Evolutionary conservation across 30 jellyfish, hydroid and myxozoan species (phyloP).

Genomic region (Calvadosia cruxmelitensis): DNA sequence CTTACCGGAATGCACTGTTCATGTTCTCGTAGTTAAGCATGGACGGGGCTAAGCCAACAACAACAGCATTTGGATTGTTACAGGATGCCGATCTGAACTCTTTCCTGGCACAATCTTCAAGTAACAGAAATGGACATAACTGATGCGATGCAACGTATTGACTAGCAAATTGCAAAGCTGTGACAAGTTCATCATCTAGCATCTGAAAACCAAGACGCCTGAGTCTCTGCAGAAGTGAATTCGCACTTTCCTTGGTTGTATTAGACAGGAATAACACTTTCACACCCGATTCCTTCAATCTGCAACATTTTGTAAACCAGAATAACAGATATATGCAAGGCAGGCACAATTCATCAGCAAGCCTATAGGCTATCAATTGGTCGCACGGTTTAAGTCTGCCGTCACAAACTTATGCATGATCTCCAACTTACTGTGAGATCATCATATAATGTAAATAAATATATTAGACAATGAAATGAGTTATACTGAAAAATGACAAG

Average conservation of each 20-base stretch:
- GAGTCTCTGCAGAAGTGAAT: conserved; percentile 7
- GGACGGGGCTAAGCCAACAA: conserved; percentile 16
- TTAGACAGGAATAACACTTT: conserved; percentile 3
- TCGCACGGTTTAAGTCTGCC: too few relatives aligned
- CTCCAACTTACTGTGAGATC: too few relatives aligned
- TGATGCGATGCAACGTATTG: neutral
- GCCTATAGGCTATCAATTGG: too few relatives aligned
- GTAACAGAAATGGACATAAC: conserved; percentile 3
- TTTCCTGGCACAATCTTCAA: conserved; percentile 8
- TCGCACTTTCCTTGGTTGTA: conserved; percentile 17
- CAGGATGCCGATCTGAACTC: neutral
- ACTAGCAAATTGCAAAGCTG: conserved; percentile 15
- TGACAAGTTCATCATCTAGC: neutral
- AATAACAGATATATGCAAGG: too few relatives aligned
- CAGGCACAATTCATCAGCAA: too few relatives aligned
- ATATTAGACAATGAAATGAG: too few relatives aligned
- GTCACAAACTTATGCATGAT: too few relatives aligned
- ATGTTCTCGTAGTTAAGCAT: conserved; percentile 1
- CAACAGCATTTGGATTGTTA: conserved; percentile 14
- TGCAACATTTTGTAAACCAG: too few relatives aligned
- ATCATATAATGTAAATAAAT: too few relatives aligned
- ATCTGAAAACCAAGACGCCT: conserved; percentile 2
- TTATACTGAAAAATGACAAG: too few relatives aligned
- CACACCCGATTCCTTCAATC: neutral
- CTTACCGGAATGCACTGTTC: conserved; percentile 19